phyloP scores from a whole-genome alignment of 2,888 invertebrate genomes.

The Rhaphigaster nebulosa region DNA sequence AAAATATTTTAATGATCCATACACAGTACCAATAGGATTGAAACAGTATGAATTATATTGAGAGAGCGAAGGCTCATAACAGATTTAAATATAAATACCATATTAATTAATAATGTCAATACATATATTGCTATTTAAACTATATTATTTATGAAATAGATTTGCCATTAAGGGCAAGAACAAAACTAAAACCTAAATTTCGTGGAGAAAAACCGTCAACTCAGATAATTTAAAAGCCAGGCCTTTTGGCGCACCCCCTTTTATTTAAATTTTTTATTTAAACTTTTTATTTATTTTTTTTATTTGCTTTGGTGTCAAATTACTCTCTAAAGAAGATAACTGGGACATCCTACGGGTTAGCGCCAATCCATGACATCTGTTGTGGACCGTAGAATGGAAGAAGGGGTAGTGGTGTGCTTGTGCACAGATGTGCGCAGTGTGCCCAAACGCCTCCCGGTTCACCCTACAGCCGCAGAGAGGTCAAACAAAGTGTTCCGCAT shows the following conservation, averaged over 20 bases:
- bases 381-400: slow-evolving; percentile 58
- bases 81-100: neutral
- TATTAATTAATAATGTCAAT: neutral
- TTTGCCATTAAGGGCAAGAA: neutral
- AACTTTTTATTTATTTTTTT: slow-evolving; percentile 1
- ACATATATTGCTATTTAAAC: neutral
- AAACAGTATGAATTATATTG: neutral
- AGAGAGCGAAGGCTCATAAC: neutral
- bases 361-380: slow-evolving; percentile 59
- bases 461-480: slow-evolving; percentile 59
- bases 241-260: slow-evolving; percentile 57
- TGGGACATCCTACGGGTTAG: slow-evolving; percentile 59
- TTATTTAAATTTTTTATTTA: slow-evolving; percentile 18
- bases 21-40: neutral
- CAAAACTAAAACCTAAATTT: slow-evolving; percentile 47
- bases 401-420: slow-evolving; percentile 57
- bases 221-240: neutral
- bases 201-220: slow-evolving; percentile 50
- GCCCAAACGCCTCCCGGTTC: slow-evolving; percentile 53
- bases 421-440: slow-evolving; percentile 56
- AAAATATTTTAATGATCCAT: neutral
- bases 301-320: slow-evolving; percentile 52
- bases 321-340: slow-evolving; percentile 59
- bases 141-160: neutral
- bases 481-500: slow-evolving; percentile 57